A percentile compares a stretch with the other conserved stretches of the same genome.
phyloP scores from a whole-genome alignment of 2,797 vertebrate genomes.

The Ibycter americanus region DNA sequence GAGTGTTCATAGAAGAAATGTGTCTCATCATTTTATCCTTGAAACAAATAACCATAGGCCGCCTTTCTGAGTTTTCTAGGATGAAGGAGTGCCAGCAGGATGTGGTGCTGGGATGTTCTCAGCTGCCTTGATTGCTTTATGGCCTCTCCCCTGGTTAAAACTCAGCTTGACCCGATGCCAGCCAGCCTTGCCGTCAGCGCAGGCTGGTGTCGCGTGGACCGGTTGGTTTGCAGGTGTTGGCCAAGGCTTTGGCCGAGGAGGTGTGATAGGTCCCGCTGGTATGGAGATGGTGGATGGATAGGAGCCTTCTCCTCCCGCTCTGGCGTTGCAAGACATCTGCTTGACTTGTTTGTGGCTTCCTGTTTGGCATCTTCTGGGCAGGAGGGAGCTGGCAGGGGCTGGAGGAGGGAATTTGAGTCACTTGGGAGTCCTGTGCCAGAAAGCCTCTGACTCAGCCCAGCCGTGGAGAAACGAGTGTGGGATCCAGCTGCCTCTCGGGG shows the following conservation, averaged over 20 bases:
- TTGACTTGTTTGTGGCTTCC: slow-evolving; percentile 56
- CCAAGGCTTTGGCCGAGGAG: not conserved
- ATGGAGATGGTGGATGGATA: slow-evolving; percentile 21
- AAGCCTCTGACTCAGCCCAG: slow-evolving; percentile 40
- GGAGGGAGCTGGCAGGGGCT: slow-evolving; percentile 48
- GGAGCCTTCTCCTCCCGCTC: slow-evolving; percentile 18
- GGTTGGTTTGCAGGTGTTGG: not conserved
- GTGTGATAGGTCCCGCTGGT: not conserved
- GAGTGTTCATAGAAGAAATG: rapidly evolving
- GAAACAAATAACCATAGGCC: not conserved
- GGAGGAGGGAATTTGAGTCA: slow-evolving; percentile 60
- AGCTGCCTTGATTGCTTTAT: not conserved
- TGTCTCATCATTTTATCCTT: not conserved
- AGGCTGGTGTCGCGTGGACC: not conserved
- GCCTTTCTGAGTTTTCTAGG: not conserved
- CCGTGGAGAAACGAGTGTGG: slow-evolving; percentile 26
- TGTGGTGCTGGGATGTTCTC: not conserved
- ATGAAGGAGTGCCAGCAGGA: not conserved
- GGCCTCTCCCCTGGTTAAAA: not conserved
- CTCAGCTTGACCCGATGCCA: not conserved
- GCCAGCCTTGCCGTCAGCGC: rapidly evolving
- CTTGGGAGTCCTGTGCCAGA: not conserved
- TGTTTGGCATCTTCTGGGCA: slow-evolving; percentile 49
- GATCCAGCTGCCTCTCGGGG: slow-evolving; percentile 22
- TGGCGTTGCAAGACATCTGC: not conserved